Conservation (phyloP, 2,888 invertebrate species). For the Chymomyza amoena region DNA sequence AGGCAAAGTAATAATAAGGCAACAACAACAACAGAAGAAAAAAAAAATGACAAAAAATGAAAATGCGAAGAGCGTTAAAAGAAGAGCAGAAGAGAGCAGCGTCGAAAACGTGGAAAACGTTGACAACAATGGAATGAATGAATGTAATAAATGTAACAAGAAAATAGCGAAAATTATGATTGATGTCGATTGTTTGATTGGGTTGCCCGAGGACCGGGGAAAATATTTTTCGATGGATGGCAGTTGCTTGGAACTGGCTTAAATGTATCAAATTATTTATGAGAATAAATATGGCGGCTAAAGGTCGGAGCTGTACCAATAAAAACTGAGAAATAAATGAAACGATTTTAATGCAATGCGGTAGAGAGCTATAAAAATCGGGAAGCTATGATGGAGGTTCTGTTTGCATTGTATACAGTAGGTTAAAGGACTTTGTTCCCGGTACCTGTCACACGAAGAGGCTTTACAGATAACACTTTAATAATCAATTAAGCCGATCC, state of each 20-base stretch:
- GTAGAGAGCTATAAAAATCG: too few relatives aligned
- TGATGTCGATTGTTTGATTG: conserved; percentile 74
- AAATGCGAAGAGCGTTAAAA: conserved; percentile 17
- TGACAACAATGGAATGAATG: conserved; percentile 32
- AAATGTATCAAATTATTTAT: background rate
- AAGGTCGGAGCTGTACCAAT: too few relatives aligned
- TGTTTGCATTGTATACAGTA: too few relatives aligned
- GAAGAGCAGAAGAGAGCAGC: conserved; percentile 29
- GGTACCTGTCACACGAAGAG: too few relatives aligned
- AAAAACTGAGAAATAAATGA: too few relatives aligned
- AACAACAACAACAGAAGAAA: too few relatives aligned
- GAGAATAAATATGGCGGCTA: too few relatives aligned
- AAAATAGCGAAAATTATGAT: conserved; percentile 70
- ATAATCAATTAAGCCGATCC: too few relatives aligned
- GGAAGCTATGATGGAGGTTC: too few relatives aligned
- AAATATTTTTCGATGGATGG: background rate
- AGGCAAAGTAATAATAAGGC: conserved; percentile 37
- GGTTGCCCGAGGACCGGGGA: conserved; percentile 27
- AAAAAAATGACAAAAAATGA: conserved; percentile 12
- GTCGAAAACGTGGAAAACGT: background rate
- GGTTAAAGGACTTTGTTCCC: too few relatives aligned
- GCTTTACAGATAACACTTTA: too few relatives aligned
- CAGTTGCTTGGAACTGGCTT: background rate
- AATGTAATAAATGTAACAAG: conserved; percentile 67
- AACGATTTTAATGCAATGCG: too few relatives aligned